Percentiles rank a stretch among this genome's conserved stretches.
phyloP scores from a whole-genome alignment of 1,140 invertebrate species.

The Eupristina koningsbergeri region DNA sequence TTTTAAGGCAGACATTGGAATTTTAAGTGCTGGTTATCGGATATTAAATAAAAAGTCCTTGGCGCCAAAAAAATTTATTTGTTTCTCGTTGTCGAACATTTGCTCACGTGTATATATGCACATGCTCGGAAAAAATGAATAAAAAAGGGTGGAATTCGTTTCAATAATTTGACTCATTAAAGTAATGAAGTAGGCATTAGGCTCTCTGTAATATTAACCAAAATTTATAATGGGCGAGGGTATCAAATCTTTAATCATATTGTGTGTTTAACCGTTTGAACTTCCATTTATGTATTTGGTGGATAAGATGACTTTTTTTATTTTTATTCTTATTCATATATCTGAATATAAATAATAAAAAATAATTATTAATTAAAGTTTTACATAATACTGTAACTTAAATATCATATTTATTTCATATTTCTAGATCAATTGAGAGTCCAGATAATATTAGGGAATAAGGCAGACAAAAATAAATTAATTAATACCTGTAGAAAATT shows the following conservation, averaged over 20 bases:
- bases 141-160: not conserved
- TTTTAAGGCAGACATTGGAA: not conserved
- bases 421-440: not conserved
- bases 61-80: not conserved
- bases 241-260: conserved; percentile 3
- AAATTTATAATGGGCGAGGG: not conserved
- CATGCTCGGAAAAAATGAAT: not conserved
- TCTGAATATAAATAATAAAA: not conserved
- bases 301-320: too few relatives aligned
- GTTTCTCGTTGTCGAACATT: not conserved
- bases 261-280: not conserved
- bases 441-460: not conserved
- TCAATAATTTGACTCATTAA: not conserved
- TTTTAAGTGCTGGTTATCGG: conserved; percentile 39
- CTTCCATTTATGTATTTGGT: not conserved
- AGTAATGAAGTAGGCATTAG: conserved; percentile 24
- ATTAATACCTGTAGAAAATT: too few relatives aligned
- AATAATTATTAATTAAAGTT: not conserved
- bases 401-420: not conserved
- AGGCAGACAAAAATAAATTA: too few relatives aligned
- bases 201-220: conserved; percentile 4
- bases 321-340: too few relatives aligned
- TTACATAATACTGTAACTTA: not conserved
- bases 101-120: not conserved
- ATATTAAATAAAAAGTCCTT: not conserved